Evolutionary conservation across 2,797 vertebrate species (phyloP).

Genomic region (Staurois parvus): DNA sequence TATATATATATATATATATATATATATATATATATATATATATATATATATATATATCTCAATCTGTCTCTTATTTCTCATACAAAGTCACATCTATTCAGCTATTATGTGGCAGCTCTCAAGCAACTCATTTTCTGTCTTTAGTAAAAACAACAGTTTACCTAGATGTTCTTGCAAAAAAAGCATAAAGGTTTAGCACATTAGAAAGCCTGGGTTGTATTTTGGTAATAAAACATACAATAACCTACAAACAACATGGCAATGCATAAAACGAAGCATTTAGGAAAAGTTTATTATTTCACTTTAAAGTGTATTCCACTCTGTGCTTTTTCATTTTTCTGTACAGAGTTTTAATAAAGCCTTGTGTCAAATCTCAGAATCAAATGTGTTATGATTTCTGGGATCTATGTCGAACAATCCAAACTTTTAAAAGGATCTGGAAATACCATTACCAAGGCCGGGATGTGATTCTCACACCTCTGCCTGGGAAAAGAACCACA

Average conservation of each 20-base stretch:
- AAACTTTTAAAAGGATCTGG: conserved; percentile 55
- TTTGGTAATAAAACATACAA: conserved; percentile 27
- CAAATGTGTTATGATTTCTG: conserved; percentile 47
- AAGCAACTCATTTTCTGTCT: not conserved
- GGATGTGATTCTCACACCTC: conserved; percentile 58
- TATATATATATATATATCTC: no score
- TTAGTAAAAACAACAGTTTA: not conserved
- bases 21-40: no score
- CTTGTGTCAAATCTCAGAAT: conserved; percentile 29
- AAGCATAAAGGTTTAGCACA: conserved; percentile 25
- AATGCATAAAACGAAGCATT: not conserved
- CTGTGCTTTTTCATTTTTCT: conserved; percentile 1
- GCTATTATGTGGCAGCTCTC: not conserved
- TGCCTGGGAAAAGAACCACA: conserved; percentile 51
- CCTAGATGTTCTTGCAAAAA: conserved; percentile 7
- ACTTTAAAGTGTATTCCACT: not conserved
- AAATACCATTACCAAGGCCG: conserved; percentile 54
- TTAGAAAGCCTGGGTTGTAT: conserved; percentile 6
- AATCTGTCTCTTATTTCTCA: conserved; percentile 12
- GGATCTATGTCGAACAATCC: conserved; percentile 51
- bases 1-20: no score
- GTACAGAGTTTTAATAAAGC: conserved; percentile 22
- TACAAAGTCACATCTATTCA: conserved; percentile 20
- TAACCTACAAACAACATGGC: conserved; percentile 24
- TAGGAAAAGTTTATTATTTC: not conserved